A percentile compares a stretch with the other conserved stretches of the same genome.
These are phyloP conservation scores for Drosophila falleni DNA, from an alignment of 2,888 invertebrate species.

Conservation along the genomic window DNA sequence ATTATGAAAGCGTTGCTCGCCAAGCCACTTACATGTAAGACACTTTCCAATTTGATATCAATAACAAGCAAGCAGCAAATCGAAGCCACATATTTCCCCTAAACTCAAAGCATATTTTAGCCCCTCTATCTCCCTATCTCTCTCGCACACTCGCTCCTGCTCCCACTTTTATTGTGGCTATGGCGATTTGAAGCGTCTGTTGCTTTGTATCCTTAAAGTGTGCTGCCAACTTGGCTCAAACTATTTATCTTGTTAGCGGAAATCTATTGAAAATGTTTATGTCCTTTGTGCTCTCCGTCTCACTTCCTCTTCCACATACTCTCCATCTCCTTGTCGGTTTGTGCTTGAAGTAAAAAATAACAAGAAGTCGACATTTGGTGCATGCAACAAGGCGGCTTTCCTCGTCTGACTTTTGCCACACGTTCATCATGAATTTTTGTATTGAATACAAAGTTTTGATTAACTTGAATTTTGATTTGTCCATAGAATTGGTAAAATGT, in stretches of 20 bases:
- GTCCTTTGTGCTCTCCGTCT: slow-evolving; percentile 40
- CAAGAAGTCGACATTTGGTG: slow-evolving; percentile 21
- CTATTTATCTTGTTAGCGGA: slow-evolving; percentile 80
- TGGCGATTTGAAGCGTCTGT: slow-evolving; percentile 63
- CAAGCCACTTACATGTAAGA: slow-evolving; percentile 64
- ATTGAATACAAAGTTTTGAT: slow-evolving; percentile 22
- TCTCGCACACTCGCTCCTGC: background rate
- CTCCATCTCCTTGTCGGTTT: background rate
- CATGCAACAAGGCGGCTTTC: slow-evolving; percentile 22
- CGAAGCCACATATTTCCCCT: slow-evolving; percentile 12
- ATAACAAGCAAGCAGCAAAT: slow-evolving; percentile 63
- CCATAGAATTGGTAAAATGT: background rate
- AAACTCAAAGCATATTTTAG: background rate
- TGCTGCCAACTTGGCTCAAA: slow-evolving; percentile 59
- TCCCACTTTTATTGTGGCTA: slow-evolving; percentile 1
- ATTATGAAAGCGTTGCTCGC: slow-evolving; percentile 27
- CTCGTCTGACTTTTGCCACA: background rate
- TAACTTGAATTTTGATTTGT: slow-evolving; percentile 1
- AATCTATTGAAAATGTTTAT: slow-evolving; percentile 80
- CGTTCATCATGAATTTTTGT: slow-evolving; percentile 1
- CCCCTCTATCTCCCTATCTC: background rate
- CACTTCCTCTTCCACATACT: background rate
- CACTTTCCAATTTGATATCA: slow-evolving; percentile 82
- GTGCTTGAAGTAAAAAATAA: slow-evolving; percentile 31
- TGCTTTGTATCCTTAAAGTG: slow-evolving; percentile 67